Evolutionary conservation across 1,140 invertebrate genomes (phyloP).

Genomic region (Mesaphorura yosii): DNA sequence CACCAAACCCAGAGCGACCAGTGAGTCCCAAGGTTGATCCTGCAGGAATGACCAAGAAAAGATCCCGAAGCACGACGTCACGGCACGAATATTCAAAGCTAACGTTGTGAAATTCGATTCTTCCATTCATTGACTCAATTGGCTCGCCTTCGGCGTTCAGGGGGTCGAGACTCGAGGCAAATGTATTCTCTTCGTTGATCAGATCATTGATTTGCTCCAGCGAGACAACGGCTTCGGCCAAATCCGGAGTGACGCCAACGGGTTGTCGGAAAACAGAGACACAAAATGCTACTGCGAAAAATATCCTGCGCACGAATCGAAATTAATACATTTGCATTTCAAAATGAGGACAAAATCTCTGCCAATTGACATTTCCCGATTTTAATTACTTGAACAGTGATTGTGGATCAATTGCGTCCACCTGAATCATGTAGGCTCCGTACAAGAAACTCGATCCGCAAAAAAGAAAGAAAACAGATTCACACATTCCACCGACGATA

Average conservation of each 20-base stretch:
- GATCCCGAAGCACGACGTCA: too few species aligned
- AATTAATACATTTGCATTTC: not conserved
- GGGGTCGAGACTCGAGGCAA: too few species aligned
- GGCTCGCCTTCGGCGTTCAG: too few species aligned
- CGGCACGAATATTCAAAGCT: too few species aligned
- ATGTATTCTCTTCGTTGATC: too few species aligned
- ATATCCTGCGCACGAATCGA: slow-evolving; percentile 35
- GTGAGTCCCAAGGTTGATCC: not conserved
- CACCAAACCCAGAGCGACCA: slow-evolving; percentile 39
- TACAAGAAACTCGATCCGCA: slow-evolving; percentile 60
- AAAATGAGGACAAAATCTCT: too few species aligned
- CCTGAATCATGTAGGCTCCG: slow-evolving; percentile 54
- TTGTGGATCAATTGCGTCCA: slow-evolving; percentile 46
- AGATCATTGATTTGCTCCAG: slow-evolving; percentile 43
- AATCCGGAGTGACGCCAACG: slow-evolving; percentile 46
- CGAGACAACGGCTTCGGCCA: slow-evolving; percentile 48
- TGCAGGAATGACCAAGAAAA: too few species aligned
- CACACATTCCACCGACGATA: slow-evolving; percentile 54
- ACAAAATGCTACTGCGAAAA: slow-evolving; percentile 40
- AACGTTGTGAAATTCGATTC: not conserved
- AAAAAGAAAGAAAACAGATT: slow-evolving; percentile 59
- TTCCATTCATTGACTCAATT: too few species aligned
- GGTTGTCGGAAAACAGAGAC: slow-evolving; percentile 42
- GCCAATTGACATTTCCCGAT: not conserved
- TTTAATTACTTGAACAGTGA: slow-evolving; percentile 61